phyloP scores from a whole-genome alignment of 2,113 vertebrate genomes.

The Sebastes schlegelii region DNA sequence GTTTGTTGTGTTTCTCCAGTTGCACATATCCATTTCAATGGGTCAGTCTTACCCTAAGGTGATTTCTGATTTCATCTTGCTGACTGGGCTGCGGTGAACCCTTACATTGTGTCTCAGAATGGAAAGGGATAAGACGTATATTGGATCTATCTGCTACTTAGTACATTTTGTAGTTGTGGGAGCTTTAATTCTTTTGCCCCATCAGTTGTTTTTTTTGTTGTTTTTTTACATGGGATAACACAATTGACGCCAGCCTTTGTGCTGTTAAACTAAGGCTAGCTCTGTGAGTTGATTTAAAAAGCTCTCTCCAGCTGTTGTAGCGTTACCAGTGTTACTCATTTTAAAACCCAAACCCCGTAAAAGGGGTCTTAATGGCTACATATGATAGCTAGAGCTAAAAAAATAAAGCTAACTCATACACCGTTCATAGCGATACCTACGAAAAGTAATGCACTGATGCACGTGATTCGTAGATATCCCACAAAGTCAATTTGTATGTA shows the following conservation, averaged over 20 bases:
- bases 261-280: background rate
- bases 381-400: too few species aligned
- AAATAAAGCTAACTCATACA: too few species aligned
- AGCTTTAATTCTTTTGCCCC: slow-evolving; percentile 7
- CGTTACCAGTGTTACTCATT: background rate
- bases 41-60: slow-evolving; percentile 1
- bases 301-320: background rate
- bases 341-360: background rate
- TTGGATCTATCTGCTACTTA: background rate
- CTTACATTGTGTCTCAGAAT: background rate
- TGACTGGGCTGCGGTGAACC: background rate
- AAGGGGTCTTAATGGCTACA: background rate
- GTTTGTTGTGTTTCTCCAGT: slow-evolving; percentile 33
- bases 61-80: slow-evolving; percentile 17
- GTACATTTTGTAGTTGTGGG: background rate
- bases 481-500: too few species aligned
- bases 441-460: too few species aligned
- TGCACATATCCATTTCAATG: slow-evolving; percentile 39
- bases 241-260: background rate
- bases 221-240: background rate
- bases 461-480: too few species aligned
- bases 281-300: background rate
- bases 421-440: too few species aligned
- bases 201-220: background rate
- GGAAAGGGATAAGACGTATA: background rate